Evolutionary conservation across 2,888 invertebrate species (phyloP).

Genomic region (Lysandra bellargus): DNA sequence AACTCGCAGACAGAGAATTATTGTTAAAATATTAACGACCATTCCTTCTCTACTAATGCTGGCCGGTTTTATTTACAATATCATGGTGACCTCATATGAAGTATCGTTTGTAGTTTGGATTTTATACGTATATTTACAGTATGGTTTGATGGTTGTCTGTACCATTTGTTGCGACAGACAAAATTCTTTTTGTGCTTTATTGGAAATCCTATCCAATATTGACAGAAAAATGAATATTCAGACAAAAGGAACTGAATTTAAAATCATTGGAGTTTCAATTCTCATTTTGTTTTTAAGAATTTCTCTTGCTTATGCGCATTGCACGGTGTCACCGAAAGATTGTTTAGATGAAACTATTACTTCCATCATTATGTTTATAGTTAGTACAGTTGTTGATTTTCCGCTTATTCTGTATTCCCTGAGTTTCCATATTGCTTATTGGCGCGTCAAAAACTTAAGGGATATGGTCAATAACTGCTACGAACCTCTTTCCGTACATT

Average conservation of each 20-base stretch:
- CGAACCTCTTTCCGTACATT: background rate
- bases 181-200: conserved; percentile 3
- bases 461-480: background rate
- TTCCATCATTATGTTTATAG: background rate
- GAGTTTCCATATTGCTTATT: background rate
- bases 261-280: background rate
- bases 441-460: background rate
- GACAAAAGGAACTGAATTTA: background rate
- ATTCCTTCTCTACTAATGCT: background rate
- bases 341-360: background rate
- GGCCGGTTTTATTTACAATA: background rate
- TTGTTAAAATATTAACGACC: background rate
- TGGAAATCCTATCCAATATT: background rate
- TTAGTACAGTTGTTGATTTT: conserved; percentile 3
- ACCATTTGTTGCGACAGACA: background rate
- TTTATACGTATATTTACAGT: background rate
- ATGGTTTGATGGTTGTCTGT: background rate
- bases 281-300: background rate
- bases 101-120: background rate
- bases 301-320: background rate
- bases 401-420: conserved; percentile 10
- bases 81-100: background rate
- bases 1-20: background rate
- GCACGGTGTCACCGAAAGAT: background rate
- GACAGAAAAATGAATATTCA: background rate